Conservation (phyloP, 2,113 vertebrate genomes). For the Manacus vitellinus region DNA sequence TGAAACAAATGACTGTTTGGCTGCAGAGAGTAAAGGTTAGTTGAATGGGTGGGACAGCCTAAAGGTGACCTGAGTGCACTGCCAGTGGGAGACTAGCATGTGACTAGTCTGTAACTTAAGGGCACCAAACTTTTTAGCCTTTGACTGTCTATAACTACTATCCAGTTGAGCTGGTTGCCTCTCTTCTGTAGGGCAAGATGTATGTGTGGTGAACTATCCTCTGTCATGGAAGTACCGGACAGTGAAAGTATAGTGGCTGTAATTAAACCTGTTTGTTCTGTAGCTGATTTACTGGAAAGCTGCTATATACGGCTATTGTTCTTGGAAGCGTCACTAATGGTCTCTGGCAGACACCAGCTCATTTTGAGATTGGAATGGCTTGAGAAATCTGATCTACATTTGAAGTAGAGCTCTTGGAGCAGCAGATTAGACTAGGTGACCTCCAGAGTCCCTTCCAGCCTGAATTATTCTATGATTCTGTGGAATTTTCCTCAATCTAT, state of each 20-base stretch:
- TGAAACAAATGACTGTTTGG: not conserved
- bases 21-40: not conserved
- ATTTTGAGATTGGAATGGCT: not conserved
- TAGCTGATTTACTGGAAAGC: not conserved
- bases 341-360: not conserved
- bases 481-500: not conserved
- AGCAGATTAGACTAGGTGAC: not conserved
- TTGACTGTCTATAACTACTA: not conserved
- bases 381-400: constrained; percentile 43
- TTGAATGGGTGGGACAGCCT: not conserved
- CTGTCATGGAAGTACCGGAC: not conserved
- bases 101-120: not conserved
- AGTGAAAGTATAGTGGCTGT: not conserved
- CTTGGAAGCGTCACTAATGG: not conserved
- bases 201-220: not conserved
- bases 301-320: not conserved
- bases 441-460: constrained; percentile 1
- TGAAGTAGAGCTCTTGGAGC: not conserved
- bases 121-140: not conserved
- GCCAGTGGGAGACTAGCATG: not conserved
- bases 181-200: not conserved
- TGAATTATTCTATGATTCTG: not conserved
- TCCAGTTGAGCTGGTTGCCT: not conserved
- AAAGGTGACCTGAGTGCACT: not conserved
- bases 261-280: not conserved